Conservation (phyloP, 1,140 invertebrate genomes). For the Dendrolimus punctatus region DNA sequence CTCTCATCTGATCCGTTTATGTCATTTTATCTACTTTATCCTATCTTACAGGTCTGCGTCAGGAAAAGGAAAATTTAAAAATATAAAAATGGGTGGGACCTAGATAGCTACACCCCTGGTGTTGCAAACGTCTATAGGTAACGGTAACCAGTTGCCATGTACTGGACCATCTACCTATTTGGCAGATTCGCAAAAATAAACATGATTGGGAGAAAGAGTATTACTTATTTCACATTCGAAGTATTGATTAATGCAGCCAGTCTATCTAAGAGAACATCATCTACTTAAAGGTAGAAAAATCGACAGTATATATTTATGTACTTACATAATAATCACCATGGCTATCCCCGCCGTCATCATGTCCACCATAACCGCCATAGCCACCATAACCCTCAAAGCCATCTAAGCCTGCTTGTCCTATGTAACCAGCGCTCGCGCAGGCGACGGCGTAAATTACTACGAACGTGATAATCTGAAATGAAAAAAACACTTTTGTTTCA, state of each 20-base stretch:
- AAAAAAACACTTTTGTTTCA: not conserved
- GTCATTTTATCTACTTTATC: too few species aligned
- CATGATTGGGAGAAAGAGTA: too few species aligned
- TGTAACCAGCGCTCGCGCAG: constrained; percentile 26
- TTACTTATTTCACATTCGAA: too few species aligned
- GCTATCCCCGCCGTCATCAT: constrained; percentile 14
- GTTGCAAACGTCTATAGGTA: too few species aligned
- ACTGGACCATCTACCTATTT: too few species aligned
- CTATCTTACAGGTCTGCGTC: too few species aligned
- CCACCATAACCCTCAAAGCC: constrained; percentile 19
- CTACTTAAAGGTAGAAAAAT: not conserved
- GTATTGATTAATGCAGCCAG: not conserved
- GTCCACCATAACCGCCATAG: constrained; percentile 20
- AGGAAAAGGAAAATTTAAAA: too few species aligned
- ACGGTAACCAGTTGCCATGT: too few species aligned
- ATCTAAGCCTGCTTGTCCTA: constrained; percentile 8
- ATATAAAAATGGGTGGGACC: too few species aligned
- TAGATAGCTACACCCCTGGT: too few species aligned
- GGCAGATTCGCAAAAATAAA: too few species aligned
- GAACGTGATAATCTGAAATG: constrained; percentile 36
- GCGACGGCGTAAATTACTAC: constrained; percentile 29
- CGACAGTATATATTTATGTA: constrained; percentile 6
- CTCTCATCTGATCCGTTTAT: too few species aligned
- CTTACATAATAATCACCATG: constrained; percentile 48
- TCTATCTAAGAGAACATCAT: not conserved